phyloP scores from a whole-genome alignment of 2,797 vertebrate species.

The Sternotherus odoratus region DNA sequence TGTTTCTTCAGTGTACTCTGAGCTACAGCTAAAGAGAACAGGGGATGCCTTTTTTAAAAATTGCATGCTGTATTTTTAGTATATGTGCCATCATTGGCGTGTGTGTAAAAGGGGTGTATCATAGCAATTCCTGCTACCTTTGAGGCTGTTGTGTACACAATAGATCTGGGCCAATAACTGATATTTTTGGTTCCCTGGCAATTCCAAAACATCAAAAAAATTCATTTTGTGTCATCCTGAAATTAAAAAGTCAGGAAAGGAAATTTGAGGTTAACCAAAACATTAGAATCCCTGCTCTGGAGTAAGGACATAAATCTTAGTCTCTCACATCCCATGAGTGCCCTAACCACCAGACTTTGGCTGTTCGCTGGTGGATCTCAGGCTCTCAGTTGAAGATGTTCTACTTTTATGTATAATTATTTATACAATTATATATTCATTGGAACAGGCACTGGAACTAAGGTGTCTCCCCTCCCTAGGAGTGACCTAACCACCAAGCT shows the following conservation, averaged over 20 bases:
- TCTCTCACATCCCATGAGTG: background rate
- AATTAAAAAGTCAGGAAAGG: background rate
- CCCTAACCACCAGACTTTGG: background rate
- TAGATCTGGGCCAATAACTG: background rate
- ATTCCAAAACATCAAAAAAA: background rate
- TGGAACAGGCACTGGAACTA: background rate
- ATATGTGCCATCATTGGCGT: background rate
- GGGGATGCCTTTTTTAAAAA: background rate
- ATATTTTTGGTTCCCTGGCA: background rate
- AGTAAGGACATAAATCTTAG: background rate
- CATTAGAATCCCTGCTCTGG: background rate
- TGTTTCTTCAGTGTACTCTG: background rate
- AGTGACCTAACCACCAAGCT: background rate
- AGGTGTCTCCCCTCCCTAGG: background rate
- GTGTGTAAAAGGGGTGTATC: rapidly evolving
- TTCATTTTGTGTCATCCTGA: background rate
- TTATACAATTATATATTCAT: background rate
- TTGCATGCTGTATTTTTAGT: background rate
- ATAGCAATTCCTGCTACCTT: background rate
- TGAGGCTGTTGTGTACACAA: background rate
- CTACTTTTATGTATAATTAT: background rate
- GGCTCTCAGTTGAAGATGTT: background rate
- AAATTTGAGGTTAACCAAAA: background rate
- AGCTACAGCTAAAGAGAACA: background rate
- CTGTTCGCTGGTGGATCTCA: background rate